These are phyloP conservation scores for Sciurus carolinensis DNA, from an alignment of 2,797 vertebrate species.

Conservation along the genomic window DNA sequence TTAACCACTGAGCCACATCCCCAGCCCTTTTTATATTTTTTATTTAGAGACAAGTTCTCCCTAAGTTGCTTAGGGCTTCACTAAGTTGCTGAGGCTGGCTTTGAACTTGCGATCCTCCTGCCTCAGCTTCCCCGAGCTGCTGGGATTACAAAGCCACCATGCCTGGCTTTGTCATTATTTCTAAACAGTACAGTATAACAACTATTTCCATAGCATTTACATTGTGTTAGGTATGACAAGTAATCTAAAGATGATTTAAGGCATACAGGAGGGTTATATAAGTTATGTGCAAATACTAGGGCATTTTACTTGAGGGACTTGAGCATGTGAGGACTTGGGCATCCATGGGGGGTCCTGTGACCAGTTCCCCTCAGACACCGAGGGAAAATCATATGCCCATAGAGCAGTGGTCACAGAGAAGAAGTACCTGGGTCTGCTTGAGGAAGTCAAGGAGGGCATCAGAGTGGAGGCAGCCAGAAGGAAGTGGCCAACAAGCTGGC, in stretches of 20 bases:
- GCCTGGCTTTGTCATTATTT: not conserved
- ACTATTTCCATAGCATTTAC: not conserved
- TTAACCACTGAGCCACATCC: too few species aligned
- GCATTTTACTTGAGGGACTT: not conserved
- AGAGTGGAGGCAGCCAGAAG: not conserved
- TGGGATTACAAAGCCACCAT: too few species aligned
- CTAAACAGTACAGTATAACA: not conserved
- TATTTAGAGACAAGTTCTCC: too few species aligned
- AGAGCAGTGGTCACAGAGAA: not conserved
- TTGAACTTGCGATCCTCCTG: too few species aligned
- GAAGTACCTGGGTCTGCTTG: not conserved
- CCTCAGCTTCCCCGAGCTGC: too few species aligned
- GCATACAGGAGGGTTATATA: too few species aligned
- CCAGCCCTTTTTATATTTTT: too few species aligned
- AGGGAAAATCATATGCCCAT: not conserved
- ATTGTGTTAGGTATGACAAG: not conserved
- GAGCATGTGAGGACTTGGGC: too few species aligned
- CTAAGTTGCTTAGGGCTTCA: too few species aligned
- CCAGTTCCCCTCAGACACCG: not conserved
- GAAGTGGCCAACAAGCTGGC: not conserved
- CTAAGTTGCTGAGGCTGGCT: too few species aligned
- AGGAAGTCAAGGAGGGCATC: conserved; percentile 10
- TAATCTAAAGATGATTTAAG: not conserved
- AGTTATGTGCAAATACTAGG: not conserved
- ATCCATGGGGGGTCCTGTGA: too few species aligned